Evolutionary conservation across 1,140 invertebrate species (phyloP), one percentile per base, ranked within the genome.

Genomic region (Trialeurodes vaporariorum): DNA sequence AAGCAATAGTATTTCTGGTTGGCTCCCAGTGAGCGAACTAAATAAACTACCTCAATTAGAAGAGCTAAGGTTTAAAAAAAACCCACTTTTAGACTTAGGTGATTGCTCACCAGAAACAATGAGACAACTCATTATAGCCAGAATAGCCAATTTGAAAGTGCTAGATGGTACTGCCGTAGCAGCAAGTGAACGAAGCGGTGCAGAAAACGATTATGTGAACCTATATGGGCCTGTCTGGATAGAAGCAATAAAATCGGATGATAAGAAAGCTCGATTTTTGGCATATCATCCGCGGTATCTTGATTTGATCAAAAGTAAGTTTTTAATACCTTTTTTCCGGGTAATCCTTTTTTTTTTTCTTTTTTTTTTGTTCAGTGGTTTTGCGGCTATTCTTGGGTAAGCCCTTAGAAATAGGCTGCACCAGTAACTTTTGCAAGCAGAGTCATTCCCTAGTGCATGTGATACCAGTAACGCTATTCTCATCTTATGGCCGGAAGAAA

Each of bases 21-120:
- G 72, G 70, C 67, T 69, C 59, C 68, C 63, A 34, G 58, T 96
- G 22, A 88, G 87, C 74, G 91, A 95, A 80, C 77, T 96, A 68
- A 87, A 93, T 74, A 94, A 93, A 77, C 75, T 96, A 25, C 78
- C 80, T 24, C 78, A 78, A 59, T 79, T 96, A 24, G 83, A 84
- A 71, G 87, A 89, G 68, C 76, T 96, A 2, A 86, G 85, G 72
- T 84, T 92, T 70, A 78, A 83, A 26, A 83, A 84, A 73, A 92
- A 92, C 80, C 89, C 90, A 1, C 74, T 92, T 69, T 79, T 88
- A 64, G 82, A 84, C 17, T 17, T 9, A 17, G 34, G 34, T 9
- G 34, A 49, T 49, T 49, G 34, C 34, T 9, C 34, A 49, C 34
- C 34, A 9, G 34, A 49, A 49, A 49, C 34, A 49, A 17, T 49